These are phyloP conservation scores for Mustelus asterias DNA, from an alignment of 2,113 vertebrate genomes.

Conservation along the genomic window DNA sequence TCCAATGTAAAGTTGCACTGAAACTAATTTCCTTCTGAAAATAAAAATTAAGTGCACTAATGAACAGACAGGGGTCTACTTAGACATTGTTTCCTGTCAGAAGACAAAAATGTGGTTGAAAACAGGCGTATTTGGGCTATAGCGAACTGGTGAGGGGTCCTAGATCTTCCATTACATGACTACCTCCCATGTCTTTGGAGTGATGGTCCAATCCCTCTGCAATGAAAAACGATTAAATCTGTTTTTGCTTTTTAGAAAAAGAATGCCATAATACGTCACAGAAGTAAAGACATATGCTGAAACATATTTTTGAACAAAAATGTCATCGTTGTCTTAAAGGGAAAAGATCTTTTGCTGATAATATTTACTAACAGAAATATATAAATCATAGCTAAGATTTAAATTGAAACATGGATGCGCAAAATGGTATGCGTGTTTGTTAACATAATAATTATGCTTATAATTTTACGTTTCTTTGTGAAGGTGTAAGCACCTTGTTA, in stretches of 20 bases:
- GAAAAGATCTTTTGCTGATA: neutral
- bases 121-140: neutral
- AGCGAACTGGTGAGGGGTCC: neutral
- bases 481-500: neutral
- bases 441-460: neutral
- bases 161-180: neutral
- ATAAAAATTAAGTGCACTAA: neutral
- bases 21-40: slow-evolving; percentile 17
- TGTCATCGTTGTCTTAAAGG: neutral
- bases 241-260: neutral
- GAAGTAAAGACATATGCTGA: neutral
- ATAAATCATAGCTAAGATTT: neutral
- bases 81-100: neutral
- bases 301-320: neutral
- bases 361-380: neutral
- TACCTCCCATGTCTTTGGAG: neutral
- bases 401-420: neutral
- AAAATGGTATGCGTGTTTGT: neutral
- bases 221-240: neutral
- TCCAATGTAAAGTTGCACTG: neutral
- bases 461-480: neutral
- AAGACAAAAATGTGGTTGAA: neutral
- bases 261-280: neutral
- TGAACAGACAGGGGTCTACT: neutral
- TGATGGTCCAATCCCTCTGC: neutral